Conservation (phyloP, 2,113 vertebrate species). For the Melanotaenia duboulayi region DNA sequence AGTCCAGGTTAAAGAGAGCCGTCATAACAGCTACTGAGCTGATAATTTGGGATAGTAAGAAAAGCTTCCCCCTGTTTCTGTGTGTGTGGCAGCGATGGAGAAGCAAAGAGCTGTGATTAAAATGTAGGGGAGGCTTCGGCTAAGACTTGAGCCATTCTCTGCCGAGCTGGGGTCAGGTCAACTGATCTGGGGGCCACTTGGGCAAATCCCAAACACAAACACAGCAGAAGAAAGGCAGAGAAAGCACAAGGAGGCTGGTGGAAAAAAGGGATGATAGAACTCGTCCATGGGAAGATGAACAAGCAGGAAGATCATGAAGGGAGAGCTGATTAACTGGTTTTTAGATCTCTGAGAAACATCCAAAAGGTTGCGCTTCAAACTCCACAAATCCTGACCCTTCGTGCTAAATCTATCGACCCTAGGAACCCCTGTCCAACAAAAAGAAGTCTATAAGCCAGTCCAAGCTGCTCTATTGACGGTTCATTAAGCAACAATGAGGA, state of each 20-base stretch:
- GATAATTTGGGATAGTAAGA: constrained; percentile 4
- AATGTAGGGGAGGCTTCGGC: constrained; percentile 75
- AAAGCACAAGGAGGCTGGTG: constrained; percentile 64
- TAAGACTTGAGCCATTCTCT: constrained; percentile 69
- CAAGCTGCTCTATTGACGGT: constrained; percentile 76
- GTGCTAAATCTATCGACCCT: constrained; percentile 56
- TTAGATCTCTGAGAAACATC: constrained; percentile 81
- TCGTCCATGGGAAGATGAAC: constrained; percentile 80
- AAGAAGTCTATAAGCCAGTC: constrained; percentile 77
- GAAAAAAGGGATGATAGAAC: constrained; percentile 68
- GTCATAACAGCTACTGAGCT: constrained; percentile 17
- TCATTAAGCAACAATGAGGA: constrained; percentile 84
- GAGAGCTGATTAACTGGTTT: constrained; percentile 77
- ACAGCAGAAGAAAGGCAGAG: constrained; percentile 75
- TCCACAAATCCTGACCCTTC: constrained; percentile 74
- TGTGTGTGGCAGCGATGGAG: constrained; percentile 52
- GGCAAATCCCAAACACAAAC: constrained; percentile 83
- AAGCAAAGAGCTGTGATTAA: constrained; percentile 66
- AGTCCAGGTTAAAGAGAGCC: constrained; percentile 55
- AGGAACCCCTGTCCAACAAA: constrained; percentile 69
- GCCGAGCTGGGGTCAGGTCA: constrained; percentile 79
- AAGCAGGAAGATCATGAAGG: constrained; percentile 78
- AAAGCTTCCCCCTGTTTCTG: constrained; percentile 38
- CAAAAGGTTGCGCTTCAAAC: constrained; percentile 53
- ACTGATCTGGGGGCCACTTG: constrained; percentile 85